phyloP scores from a whole-genome alignment of 2,888 invertebrate genomes.

The Poecilus cupreus region DNA sequence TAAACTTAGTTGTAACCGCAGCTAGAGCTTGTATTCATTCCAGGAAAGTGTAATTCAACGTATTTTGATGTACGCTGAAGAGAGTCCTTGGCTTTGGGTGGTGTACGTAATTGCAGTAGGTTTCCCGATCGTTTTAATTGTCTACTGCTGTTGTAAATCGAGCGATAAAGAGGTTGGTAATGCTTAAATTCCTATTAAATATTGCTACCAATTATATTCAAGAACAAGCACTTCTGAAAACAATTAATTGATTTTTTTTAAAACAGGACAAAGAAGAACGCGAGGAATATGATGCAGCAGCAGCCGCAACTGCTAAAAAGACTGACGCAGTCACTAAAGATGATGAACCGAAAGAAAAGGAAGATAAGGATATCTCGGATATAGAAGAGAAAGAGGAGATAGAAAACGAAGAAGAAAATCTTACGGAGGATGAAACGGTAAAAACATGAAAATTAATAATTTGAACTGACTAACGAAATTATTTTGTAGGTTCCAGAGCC shows the following conservation, averaged over 20 bases:
- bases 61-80: conserved; percentile 84
- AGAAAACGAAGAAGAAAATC: conserved; percentile 67
- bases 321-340: conserved; percentile 82
- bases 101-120: conserved; percentile 87
- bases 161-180: conserved; percentile 61
- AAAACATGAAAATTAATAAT: conserved; percentile 28
- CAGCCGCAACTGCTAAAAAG: conserved; percentile 78
- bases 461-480: neutral
- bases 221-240: too few species aligned
- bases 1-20: neutral
- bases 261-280: conserved; percentile 73
- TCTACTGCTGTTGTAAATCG: conserved; percentile 87
- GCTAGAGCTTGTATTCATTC: conserved; percentile 41
- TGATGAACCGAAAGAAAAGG: conserved; percentile 73
- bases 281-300: conserved; percentile 62
- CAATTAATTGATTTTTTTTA: neutral
- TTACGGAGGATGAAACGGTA: conserved; percentile 65
- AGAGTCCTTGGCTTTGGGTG: conserved; percentile 94
- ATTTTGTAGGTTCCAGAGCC: conserved; percentile 57
- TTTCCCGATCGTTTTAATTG: conserved; percentile 84
- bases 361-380: conserved; percentile 67
- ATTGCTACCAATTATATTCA: too few species aligned
- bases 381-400: conserved; percentile 69
- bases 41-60: conserved; percentile 89
- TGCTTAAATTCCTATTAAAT: neutral